These are phyloP conservation scores for Naja naja DNA, from an alignment of 2,113 vertebrate species.

Conservation along the genomic window DNA sequence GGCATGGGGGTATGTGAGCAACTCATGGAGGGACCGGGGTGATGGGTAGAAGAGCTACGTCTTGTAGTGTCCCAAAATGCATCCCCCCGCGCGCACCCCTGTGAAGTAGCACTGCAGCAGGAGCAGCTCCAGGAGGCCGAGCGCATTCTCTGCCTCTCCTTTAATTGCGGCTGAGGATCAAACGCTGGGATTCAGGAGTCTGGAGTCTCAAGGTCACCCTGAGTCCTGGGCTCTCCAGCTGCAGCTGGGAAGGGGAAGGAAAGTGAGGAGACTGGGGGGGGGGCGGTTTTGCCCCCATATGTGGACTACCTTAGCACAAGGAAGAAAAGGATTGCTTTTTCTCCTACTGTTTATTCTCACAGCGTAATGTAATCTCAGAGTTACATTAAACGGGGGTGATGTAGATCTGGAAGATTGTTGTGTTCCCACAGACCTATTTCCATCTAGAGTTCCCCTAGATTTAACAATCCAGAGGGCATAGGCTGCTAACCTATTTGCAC, in stretches of 20 bases:
- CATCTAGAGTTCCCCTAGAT: too few species aligned
- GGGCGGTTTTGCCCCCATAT: constrained; percentile 1
- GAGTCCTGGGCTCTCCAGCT: constrained; percentile 42
- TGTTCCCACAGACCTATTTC: neutral
- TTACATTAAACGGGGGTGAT: neutral
- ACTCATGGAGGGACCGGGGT: too few species aligned
- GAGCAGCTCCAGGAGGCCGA: constrained; percentile 10
- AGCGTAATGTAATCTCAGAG: neutral
- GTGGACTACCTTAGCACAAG: neutral
- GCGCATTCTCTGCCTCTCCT: neutral
- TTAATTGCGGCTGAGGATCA: constrained; percentile 28
- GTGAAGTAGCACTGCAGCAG: neutral
- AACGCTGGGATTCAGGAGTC: constrained; percentile 9
- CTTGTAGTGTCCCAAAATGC: neutral
- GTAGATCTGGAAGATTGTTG: neutral
- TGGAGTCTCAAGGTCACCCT: constrained; percentile 69
- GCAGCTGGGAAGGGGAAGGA: neutral
- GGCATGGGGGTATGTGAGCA: neutral
- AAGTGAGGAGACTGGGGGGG: neutral
- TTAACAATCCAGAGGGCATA: neutral
- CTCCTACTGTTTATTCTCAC: neutral
- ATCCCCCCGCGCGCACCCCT: too few species aligned
- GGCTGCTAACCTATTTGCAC: neutral
- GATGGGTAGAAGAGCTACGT: neutral
- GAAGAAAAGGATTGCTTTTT: neutral